These are phyloP conservation scores for Kryphioiulus occultus DNA, from an alignment of 2,888 invertebrate genomes.

Conservation along the genomic window DNA sequence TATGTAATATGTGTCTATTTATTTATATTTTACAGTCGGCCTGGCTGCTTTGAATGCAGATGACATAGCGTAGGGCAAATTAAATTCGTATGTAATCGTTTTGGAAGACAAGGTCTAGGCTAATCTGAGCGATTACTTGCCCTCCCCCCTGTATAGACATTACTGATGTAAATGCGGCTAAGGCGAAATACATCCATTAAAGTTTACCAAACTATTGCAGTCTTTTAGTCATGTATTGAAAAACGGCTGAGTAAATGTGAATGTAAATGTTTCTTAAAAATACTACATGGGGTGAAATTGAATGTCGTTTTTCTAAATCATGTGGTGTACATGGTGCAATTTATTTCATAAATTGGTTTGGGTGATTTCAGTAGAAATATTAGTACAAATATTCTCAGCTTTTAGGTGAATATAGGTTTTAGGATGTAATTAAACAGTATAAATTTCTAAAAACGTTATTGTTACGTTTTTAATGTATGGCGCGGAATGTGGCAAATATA, in stretches of 20 bases:
- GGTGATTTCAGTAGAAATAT: too few relatives aligned
- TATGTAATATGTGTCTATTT: conserved; percentile 41
- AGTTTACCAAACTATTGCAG: not conserved
- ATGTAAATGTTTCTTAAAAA: not conserved
- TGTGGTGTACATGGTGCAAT: too few relatives aligned
- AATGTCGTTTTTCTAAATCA: not conserved
- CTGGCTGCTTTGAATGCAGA: conserved; percentile 32
- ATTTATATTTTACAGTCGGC: conserved; percentile 42
- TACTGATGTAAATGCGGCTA: not conserved
- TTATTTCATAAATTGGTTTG: too few relatives aligned
- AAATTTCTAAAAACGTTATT: too few relatives aligned
- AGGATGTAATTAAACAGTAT: too few relatives aligned
- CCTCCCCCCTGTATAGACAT: not conserved
- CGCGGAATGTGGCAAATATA: too few relatives aligned
- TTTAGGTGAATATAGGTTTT: too few relatives aligned
- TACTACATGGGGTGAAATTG: not conserved
- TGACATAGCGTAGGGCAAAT: conserved; percentile 21
- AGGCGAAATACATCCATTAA: not conserved
- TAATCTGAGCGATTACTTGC: not conserved
- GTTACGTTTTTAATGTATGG: too few relatives aligned
- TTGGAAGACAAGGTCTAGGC: conserved; percentile 39
- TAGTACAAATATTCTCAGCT: too few relatives aligned
- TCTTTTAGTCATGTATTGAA: not conserved
- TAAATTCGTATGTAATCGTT: conserved; percentile 39
- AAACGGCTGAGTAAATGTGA: not conserved